These are phyloP conservation scores for Muscicapa striata DNA, from an alignment of 2,797 vertebrate genomes.

Conservation along the genomic window DNA sequence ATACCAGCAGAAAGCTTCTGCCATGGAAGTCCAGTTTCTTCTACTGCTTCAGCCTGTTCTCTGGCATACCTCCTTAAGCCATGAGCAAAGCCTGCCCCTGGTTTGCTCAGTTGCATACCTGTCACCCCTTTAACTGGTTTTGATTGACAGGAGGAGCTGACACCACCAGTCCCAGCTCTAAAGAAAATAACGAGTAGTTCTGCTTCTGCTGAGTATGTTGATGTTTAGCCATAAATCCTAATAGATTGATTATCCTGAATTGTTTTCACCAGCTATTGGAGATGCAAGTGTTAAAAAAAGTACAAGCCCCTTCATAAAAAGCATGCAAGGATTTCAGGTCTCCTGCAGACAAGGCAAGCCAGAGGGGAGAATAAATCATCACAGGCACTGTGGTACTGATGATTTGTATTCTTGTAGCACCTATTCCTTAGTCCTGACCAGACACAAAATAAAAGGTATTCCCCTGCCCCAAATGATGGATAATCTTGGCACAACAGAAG, in stretches of 20 bases:
- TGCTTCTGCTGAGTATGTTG: neutral
- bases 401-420: constrained; percentile 36
- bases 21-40: neutral
- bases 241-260: neutral
- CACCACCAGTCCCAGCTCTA: neutral
- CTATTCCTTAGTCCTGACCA: neutral
- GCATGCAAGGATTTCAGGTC: neutral
- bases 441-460: constrained; percentile 38
- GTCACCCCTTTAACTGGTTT: neutral
- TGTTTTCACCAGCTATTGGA: neutral
- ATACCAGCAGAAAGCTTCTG: neutral
- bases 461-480: constrained; percentile 28
- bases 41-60: neutral
- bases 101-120: neutral
- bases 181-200: neutral
- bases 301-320: neutral
- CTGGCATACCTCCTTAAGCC: neutral
- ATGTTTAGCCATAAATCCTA: neutral
- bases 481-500: constrained; percentile 37
- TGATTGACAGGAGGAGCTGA: neutral
- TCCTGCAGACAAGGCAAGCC: neutral
- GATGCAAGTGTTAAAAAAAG: neutral
- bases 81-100: neutral
- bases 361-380: constrained; percentile 23
- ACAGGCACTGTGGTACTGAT: neutral